These are phyloP conservation scores for Leptobrachium ailaonicum DNA, from an alignment of 2,113 vertebrate genomes.

Conservation along the genomic window DNA sequence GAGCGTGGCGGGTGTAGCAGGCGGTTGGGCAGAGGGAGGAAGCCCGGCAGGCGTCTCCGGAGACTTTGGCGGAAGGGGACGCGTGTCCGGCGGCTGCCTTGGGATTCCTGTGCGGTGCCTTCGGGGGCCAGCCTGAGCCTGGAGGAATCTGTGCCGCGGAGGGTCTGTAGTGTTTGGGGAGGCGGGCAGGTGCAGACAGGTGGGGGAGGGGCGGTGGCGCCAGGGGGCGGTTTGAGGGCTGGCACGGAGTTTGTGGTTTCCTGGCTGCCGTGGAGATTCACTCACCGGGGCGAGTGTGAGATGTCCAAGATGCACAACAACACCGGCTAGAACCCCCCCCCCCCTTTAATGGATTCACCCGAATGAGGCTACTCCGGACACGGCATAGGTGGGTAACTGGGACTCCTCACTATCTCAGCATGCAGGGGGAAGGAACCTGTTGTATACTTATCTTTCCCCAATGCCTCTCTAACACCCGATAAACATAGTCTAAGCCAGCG, in stretches of 20 bases:
- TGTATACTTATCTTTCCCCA: no score
- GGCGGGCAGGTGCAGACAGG: background rate
- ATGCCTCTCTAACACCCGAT: no score
- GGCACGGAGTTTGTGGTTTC: background rate
- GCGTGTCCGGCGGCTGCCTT: no score
- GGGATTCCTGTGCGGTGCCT: no score
- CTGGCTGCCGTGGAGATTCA: background rate
- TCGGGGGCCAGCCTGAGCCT: no score
- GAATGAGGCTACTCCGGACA: conserved; percentile 18
- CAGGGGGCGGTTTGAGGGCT: no score
- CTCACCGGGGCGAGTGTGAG: background rate
- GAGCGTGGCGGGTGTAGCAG: background rate
- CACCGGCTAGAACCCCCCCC: background rate
- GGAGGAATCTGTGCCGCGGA: no score
- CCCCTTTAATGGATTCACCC: background rate
- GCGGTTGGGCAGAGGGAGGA: fast-evolving
- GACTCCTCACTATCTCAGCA: no score
- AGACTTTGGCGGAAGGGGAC: no score
- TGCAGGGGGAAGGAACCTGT: no score
- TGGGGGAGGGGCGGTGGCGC: background rate
- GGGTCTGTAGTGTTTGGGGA: no score
- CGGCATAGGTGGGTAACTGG: conserved; percentile 22
- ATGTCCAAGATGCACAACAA: background rate
- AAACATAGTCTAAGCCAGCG: no score
- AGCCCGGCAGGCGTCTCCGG: background rate